Base-by-base conservation (phyloP, 2,113 vertebrate species). In the Fukomys damarensis region DNA sequence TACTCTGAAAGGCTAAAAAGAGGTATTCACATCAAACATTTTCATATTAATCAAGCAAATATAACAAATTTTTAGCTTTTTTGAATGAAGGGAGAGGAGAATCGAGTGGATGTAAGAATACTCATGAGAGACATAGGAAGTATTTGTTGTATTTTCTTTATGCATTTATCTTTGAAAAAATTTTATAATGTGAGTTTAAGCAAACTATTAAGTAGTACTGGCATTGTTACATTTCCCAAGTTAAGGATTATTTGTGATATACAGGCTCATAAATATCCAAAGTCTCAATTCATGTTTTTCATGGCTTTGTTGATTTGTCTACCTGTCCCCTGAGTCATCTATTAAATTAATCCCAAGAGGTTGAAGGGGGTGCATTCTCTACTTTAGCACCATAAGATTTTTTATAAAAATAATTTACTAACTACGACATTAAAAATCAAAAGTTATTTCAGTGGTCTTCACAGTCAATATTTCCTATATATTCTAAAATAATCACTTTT, bases 401-500 rank as follows among this genome's bases (percentile, higher is more conserved):
- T 95, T 24, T 66, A 12, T 80, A 83, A 90, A 87, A 96, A 52
- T 66, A 38, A 38, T 54, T 32, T 92, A 88, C 49, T 70, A 20
- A 91, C 68, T 63, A 61, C 16, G 70, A 49, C 77, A n/a, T 12
- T 80, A 54, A 95, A 92, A 96, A 63, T 96, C 80, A 80, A 85
- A 92, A 74, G 2, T 19, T 22, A 28, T 91, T 94, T 86, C 19
- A 38, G 5, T 95, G 5, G 28, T 72, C 41, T 46, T 82, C 52
- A 19, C 54, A 7, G 76, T 86, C 43, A 43, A 10, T 92, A 7
- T 63, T 96, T 97, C 17, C 5, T 63, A 3, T 11, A 49, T 88
- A 30, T 63, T 38, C 38, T 97, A 22, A 84, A 97, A 90, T 28
- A n/a, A 41, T 94, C 84, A 83, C 93, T 88, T 94, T 94, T 95